These are phyloP conservation scores for Percopsis transmontana DNA, from an alignment of 2,113 vertebrate species.

Conservation along the genomic window DNA sequence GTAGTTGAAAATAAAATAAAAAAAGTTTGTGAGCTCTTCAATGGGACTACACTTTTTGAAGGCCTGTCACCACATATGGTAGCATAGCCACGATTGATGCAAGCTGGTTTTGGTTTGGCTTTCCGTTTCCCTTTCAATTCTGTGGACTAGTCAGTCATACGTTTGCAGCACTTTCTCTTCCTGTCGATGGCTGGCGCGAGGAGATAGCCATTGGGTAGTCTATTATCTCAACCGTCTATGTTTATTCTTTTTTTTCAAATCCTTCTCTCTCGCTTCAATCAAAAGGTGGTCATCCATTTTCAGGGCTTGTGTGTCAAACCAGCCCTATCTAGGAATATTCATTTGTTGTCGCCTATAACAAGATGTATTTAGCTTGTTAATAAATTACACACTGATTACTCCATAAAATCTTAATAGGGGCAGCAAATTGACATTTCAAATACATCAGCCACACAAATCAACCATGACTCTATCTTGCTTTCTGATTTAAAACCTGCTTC, in stretches of 20 bases:
- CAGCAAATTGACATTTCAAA: slow-evolving; percentile 59
- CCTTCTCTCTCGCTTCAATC: background rate
- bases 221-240: slow-evolving; percentile 19
- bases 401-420: slow-evolving; percentile 58
- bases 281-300: slow-evolving; percentile 49
- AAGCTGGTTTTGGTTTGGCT: slow-evolving; percentile 5
- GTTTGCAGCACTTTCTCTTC: slow-evolving; percentile 32
- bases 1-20: slow-evolving; percentile 19
- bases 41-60: background rate
- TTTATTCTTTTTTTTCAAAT: background rate
- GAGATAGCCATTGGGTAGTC: slow-evolving; percentile 22
- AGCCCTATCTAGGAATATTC: slow-evolving; percentile 45
- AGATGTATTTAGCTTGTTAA: slow-evolving; percentile 41
- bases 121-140: slow-evolving; percentile 29
- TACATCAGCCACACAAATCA: slow-evolving; percentile 39
- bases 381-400: slow-evolving; percentile 52
- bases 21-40: slow-evolving; percentile 15
- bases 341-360: slow-evolving; percentile 15
- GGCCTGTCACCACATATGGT: background rate
- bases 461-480: slow-evolving; percentile 39
- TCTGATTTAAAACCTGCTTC: slow-evolving; percentile 7
- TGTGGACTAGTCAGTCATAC: slow-evolving; percentile 22
- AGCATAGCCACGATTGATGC: background rate
- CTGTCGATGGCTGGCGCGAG: slow-evolving; percentile 31
- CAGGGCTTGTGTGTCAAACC: slow-evolving; percentile 38